phyloP scores from a whole-genome alignment of 2,888 invertebrate species.

The Erebia palarica region DNA sequence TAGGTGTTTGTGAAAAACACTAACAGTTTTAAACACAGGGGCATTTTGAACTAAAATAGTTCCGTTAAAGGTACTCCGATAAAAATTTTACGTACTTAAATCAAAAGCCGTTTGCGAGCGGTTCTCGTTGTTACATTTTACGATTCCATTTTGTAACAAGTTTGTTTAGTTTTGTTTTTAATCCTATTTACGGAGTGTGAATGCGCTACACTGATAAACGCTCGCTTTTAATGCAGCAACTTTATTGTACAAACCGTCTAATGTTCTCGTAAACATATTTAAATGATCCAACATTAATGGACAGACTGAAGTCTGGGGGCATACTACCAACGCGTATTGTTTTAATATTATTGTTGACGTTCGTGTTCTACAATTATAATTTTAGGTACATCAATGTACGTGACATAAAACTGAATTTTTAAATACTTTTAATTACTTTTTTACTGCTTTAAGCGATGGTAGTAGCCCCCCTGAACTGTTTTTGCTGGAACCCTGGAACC shows the following conservation, averaged over 20 bases:
- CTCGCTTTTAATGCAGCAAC: slow-evolving; percentile 37
- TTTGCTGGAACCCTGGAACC: slow-evolving; percentile 16
- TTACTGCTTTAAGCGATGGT: too few species aligned
- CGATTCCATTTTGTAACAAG: slow-evolving; percentile 48
- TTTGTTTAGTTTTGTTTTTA: slow-evolving; percentile 52
- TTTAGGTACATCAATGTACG: too few species aligned
- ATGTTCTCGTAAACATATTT: slow-evolving; percentile 38
- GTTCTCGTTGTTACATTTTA: slow-evolving; percentile 49
- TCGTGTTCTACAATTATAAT: too few species aligned
- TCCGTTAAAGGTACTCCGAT: slow-evolving; percentile 47
- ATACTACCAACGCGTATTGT: too few species aligned
- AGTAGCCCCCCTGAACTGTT: too few species aligned
- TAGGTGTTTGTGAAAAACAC: slow-evolving; percentile 3
- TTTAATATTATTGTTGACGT: too few species aligned
- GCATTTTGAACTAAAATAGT: slow-evolving; percentile 30
- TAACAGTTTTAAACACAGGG: slow-evolving; percentile 21
- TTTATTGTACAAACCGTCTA: slow-evolving; percentile 39
- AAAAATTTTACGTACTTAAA: slow-evolving; percentile 56
- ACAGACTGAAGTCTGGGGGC: slow-evolving; percentile 21
- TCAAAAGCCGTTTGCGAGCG: slow-evolving; percentile 51
- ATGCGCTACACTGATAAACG: slow-evolving; percentile 42
- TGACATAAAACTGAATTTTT: too few species aligned
- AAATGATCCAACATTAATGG: slow-evolving; percentile 36
- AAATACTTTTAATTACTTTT: too few species aligned
- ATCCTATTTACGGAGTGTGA: slow-evolving; percentile 48